Evolutionary conservation across 2,113 vertebrate species (phyloP), one percentile per base, ranked within the genome.

Genomic region (Malurus alboscapulatus): DNA sequence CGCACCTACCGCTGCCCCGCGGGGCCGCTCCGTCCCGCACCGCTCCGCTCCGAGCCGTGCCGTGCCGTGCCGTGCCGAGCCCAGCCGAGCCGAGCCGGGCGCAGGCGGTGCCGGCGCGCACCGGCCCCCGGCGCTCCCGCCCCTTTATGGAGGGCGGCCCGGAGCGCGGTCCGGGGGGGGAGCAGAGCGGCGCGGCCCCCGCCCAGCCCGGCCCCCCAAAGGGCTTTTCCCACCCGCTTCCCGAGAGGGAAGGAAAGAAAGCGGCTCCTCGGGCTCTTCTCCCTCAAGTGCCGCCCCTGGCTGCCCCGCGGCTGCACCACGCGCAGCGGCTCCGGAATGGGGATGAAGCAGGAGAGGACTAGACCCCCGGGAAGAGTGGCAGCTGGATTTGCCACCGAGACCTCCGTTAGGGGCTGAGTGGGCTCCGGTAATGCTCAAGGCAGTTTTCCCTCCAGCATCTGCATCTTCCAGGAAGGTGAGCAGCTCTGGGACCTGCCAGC

Each of bases 71-170:
- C 42, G 44, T 5, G 66, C 88, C 61, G 75, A 22, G 82, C 67
- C 68, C 36, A 22, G 29, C 81, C 63, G 76, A 12, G 83, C 91
- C 66, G 78, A 29, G 84, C 78, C 79, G 74, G 51, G 92, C 45
- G 57, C 93, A 57, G 90, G 93, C 93, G 75, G 93, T 92, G 89
- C 75, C 71, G 81, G 27, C 59, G 54, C 76, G 30, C 50, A 82
- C 82, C 82, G 66, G 91, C 88, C 80, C 80, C 84, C 75, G 80
- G 25, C 57, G 81, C 94, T 91, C 91, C 94, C 94, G 91, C 94
- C 94, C 91, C 94, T 89, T 95, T 95, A 95, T 93, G 58, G 77
- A 79, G 94, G 94, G 88, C 85, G 94, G 94, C 94, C 85, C 76
- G 67, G 85, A 92, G 94, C 67, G 54, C 81, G 26, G 85, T 55